Conservation (phyloP, 2,797 vertebrate species). For the Phataginus tricuspis region DNA sequence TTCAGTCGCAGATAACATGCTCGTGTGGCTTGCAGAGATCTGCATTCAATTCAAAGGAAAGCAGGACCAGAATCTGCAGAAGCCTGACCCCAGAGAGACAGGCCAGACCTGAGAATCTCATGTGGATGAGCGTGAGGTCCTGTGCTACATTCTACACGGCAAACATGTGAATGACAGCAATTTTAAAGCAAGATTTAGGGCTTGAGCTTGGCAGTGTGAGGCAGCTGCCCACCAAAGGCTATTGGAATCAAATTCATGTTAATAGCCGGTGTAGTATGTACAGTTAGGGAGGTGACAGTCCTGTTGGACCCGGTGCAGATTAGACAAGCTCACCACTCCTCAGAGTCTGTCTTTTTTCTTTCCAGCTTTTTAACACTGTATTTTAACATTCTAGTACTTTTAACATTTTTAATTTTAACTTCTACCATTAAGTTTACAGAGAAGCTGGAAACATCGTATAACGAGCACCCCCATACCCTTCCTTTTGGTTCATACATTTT, state of each 20-base stretch:
- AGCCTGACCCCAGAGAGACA: background rate
- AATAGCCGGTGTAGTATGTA: background rate
- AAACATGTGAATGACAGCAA: background rate
- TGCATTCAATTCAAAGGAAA: conserved; percentile 13
- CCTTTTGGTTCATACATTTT: background rate
- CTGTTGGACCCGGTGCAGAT: accelerated
- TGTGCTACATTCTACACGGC: background rate
- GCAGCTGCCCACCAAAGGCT: background rate
- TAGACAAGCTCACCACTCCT: background rate
- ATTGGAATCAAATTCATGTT: background rate
- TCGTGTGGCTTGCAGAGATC: background rate
- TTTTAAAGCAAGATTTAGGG: background rate
- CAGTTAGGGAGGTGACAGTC: background rate
- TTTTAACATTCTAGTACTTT: too few relatives aligned
- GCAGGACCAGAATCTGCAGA: background rate
- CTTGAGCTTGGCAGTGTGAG: background rate
- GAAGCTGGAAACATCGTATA: background rate
- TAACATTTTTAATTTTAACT: background rate
- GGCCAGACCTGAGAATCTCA: background rate
- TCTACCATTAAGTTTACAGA: background rate
- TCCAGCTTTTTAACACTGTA: background rate
- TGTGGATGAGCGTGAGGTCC: too few relatives aligned
- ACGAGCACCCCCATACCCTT: background rate
- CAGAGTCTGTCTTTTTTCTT: background rate
- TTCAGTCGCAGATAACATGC: background rate